phyloP scores from a whole-genome alignment of 2,888 invertebrate genomes.

The Pollenia angustigena region DNA sequence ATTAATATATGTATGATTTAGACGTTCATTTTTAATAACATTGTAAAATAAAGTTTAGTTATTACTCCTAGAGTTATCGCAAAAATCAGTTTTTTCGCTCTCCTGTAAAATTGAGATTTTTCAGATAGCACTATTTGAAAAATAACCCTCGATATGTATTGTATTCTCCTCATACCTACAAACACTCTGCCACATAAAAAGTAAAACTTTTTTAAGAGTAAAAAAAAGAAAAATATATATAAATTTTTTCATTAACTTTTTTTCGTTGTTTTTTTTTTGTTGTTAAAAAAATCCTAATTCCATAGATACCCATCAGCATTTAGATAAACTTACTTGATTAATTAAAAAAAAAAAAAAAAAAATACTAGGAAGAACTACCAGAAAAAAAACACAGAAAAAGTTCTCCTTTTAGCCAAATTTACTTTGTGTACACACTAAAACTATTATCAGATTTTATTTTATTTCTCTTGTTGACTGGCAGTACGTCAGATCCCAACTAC shows the following conservation, averaged over 20 bases:
- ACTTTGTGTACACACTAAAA: slow-evolving; percentile 62
- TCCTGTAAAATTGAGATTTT: no score
- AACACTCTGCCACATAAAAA: no score
- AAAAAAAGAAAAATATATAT: neutral
- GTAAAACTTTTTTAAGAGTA: no score
- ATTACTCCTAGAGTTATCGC: no score
- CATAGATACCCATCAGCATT: slow-evolving; percentile 53
- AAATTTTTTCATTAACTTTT: slow-evolving; percentile 50
- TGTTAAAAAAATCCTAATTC: slow-evolving; percentile 12
- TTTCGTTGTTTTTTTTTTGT: neutral
- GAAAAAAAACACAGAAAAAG: neutral
- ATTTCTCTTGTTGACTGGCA: slow-evolving; percentile 34
- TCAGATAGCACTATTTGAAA: no score
- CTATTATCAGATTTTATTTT: slow-evolving; percentile 45
- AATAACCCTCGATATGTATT: no score
- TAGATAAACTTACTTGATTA: slow-evolving; percentile 46
- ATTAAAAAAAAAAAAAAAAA: no score
- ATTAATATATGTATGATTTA: no score
- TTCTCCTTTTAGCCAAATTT: slow-evolving; percentile 58
- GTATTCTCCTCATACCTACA: no score
- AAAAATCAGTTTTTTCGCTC: no score
- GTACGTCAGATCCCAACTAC: neutral
- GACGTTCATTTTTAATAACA: no score
- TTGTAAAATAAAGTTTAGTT: no score
- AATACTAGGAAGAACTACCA: slow-evolving; percentile 17